phyloP scores from a whole-genome alignment of 92 coral and sea anemone species.

The Actinostola sp. region DNA sequence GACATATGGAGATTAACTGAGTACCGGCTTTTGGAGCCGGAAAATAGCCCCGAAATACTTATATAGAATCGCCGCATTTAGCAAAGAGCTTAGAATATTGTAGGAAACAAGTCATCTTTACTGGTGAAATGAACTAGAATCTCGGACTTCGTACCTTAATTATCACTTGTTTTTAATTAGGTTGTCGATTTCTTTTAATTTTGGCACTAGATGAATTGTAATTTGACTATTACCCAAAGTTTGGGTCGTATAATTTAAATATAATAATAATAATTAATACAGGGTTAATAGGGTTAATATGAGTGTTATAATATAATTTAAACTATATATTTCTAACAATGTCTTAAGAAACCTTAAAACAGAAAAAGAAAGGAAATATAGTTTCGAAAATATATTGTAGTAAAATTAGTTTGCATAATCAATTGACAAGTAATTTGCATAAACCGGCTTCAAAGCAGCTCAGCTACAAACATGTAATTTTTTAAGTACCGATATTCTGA shows the following conservation, averaged over 20 bases:
- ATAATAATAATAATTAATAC: neutral
- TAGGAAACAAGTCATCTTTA: too few species aligned
- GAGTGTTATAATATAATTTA: neutral
- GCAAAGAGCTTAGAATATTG: too few species aligned
- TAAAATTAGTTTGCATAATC: conserved; percentile 4
- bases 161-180: neutral
- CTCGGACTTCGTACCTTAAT: neutral
- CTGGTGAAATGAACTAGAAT: too few species aligned
- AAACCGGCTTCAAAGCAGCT: conserved; percentile 2
- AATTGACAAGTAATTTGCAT: conserved; percentile 13
- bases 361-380: conserved; percentile 3
- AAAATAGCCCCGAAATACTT: conserved; percentile 23
- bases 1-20: conserved; percentile 35
- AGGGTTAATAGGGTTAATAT: neutral
- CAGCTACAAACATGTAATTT: neutral
- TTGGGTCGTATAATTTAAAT: neutral
- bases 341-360: neutral
- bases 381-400: conserved; percentile 5
- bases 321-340: conserved; percentile 11
- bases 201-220: too few species aligned
- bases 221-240: too few species aligned
- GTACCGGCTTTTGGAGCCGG: conserved; percentile 2
- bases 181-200: too few species aligned
- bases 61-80: conserved; percentile 34
- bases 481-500: too few species aligned